Percentiles rank a stretch among this genome's conserved stretches.
Conservation (phyloP, 2,113 vertebrate species). For the Hepsetus odoe region DNA sequence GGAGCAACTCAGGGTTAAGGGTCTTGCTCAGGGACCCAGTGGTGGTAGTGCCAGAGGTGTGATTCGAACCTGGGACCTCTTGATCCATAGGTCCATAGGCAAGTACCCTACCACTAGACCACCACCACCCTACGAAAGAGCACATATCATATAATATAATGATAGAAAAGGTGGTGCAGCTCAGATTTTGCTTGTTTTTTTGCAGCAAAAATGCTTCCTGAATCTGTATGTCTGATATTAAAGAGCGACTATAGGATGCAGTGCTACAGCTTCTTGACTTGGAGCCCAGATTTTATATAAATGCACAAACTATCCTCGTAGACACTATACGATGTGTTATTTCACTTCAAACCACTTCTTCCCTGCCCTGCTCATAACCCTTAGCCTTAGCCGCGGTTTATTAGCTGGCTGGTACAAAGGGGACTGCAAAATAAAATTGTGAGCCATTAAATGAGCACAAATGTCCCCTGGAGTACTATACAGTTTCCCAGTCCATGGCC, state of each 20-base stretch:
- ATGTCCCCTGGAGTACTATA: neutral
- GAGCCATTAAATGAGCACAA: neutral
- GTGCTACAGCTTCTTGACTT: neutral
- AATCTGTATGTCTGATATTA: neutral
- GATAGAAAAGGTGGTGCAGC: neutral
- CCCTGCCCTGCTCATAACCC: slow-evolving; percentile 5
- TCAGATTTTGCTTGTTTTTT: neutral
- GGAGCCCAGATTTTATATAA: neutral
- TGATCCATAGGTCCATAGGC: too few species aligned
- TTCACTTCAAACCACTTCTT: neutral
- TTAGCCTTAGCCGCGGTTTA: neutral
- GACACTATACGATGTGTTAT: neutral
- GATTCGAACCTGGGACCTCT: too few species aligned
- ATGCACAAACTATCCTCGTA: neutral
- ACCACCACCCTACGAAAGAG: too few species aligned
- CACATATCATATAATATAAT: too few species aligned
- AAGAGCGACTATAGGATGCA: neutral
- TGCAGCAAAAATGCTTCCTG: neutral
- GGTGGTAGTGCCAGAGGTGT: too few species aligned
- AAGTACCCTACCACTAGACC: too few species aligned
- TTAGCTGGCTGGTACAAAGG: neutral
- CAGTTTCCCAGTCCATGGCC: neutral
- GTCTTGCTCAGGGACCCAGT: too few species aligned
- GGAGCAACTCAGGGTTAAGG: too few species aligned
- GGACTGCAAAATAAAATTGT: neutral